Conservation (phyloP, 2,113 vertebrate species). For the Planiliza haematocheilus region DNA sequence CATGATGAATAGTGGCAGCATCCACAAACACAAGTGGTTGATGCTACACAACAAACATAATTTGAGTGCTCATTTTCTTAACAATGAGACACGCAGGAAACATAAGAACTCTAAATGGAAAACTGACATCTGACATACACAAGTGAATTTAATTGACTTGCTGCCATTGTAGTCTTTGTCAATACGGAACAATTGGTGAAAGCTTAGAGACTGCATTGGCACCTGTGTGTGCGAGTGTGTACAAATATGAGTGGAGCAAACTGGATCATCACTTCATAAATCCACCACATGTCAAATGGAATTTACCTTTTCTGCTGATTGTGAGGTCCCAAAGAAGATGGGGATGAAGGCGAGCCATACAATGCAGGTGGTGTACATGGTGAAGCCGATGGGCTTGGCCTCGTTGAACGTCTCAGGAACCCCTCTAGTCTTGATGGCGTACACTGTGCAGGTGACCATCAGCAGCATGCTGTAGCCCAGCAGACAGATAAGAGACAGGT, state of each 20-base stretch:
- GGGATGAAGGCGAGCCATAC: slow-evolving; percentile 98
- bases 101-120: slow-evolving; percentile 37
- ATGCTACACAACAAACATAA: slow-evolving; percentile 38
- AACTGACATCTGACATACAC: slow-evolving; percentile 20
- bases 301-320: slow-evolving; percentile 89
- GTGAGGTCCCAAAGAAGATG: slow-evolving; percentile 97
- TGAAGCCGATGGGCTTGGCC: slow-evolving; percentile 98
- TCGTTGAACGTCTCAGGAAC: slow-evolving; percentile 98
- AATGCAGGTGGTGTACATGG: slow-evolving; percentile 99
- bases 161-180: slow-evolving; percentile 9
- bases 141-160: slow-evolving; percentile 24
- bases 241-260: neutral
- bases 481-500: slow-evolving; percentile 97
- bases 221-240: neutral
- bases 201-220: neutral
- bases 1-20: slow-evolving; percentile 45
- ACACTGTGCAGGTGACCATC: slow-evolving; percentile 98
- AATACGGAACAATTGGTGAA: neutral
- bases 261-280: neutral
- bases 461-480: slow-evolving; percentile 98
- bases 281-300: neutral
- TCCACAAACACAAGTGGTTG: slow-evolving; percentile 41
- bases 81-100: slow-evolving; percentile 33
- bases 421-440: slow-evolving; percentile 95
- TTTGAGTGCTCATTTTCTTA: slow-evolving; percentile 51